phyloP scores from a whole-genome alignment of 1,140 invertebrate genomes.

The Lithobius niger region DNA sequence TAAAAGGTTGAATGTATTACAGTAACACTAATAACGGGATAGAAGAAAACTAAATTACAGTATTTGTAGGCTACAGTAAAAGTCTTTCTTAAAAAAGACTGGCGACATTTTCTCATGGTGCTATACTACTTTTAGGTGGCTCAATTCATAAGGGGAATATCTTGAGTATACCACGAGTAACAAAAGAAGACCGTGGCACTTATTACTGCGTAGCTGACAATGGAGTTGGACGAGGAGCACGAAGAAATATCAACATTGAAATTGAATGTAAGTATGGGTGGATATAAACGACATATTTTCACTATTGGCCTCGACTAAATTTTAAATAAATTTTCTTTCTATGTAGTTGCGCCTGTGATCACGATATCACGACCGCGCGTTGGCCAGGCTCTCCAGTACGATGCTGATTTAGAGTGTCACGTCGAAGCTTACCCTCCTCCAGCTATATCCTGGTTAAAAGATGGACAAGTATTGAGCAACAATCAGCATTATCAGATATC shows the following conservation, averaged over 20 bases:
- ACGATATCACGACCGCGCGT: constrained; percentile 51
- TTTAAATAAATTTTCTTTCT: constrained; percentile 2
- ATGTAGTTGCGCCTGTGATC: constrained; percentile 53
- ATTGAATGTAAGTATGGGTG: constrained; percentile 42
- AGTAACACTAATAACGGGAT: too few relatives aligned
- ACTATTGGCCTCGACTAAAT: not conserved
- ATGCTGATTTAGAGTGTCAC: constrained; percentile 76
- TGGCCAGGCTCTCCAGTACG: constrained; percentile 76
- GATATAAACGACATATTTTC: not conserved
- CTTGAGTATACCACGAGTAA: constrained; percentile 54
- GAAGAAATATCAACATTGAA: constrained; percentile 75
- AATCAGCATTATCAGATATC: constrained; percentile 51
- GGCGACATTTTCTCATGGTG: too few relatives aligned
- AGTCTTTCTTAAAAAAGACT: too few relatives aligned
- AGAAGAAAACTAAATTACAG: too few relatives aligned
- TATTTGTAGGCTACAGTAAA: too few relatives aligned
- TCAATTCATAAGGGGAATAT: constrained; percentile 49
- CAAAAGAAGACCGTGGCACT: constrained; percentile 76
- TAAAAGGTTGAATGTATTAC: too few relatives aligned
- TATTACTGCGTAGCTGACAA: constrained; percentile 92
- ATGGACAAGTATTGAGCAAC: constrained; percentile 60
- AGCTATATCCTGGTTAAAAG: constrained; percentile 73
- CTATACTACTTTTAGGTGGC: constrained; percentile 17
- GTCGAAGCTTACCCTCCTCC: constrained; percentile 84
- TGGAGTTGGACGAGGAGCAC: constrained; percentile 62